Evolutionary conservation across 2,797 vertebrate genomes (phyloP).

Genomic region (Falco cherrug): DNA sequence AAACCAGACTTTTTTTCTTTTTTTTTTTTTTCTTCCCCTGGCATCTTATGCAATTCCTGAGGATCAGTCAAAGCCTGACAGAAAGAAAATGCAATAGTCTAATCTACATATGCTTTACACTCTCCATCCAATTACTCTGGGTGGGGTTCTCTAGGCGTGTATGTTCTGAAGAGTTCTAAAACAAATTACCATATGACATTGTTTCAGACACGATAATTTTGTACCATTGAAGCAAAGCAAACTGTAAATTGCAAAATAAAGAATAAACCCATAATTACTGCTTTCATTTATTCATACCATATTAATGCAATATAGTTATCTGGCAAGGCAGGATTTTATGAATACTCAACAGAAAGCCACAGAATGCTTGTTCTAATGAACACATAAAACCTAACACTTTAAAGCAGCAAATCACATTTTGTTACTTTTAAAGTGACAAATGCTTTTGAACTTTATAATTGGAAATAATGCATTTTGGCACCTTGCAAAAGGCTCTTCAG

Average conservation of each 20-base stretch:
- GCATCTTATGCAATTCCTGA: neutral
- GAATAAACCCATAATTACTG: slow-evolving; percentile 75
- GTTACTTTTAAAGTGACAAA: slow-evolving; percentile 46
- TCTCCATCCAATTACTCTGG: neutral
- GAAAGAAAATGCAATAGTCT: neutral
- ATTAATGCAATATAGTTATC: slow-evolving; percentile 79
- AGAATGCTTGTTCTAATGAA: slow-evolving; percentile 50
- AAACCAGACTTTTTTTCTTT: neutral
- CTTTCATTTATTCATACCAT: slow-evolving; percentile 75
- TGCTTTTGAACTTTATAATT: neutral
- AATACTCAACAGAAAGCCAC: slow-evolving; percentile 68
- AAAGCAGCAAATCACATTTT: slow-evolving; percentile 31
- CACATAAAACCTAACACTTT: slow-evolving; percentile 40
- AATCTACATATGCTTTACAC: neutral
- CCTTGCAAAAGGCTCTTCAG: neutral
- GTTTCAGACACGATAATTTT: slow-evolving; percentile 64
- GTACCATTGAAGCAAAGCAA: slow-evolving; percentile 66
- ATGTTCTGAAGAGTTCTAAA: slow-evolving; percentile 30
- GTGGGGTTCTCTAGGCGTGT: neutral
- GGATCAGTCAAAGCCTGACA: neutral
- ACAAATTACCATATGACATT: slow-evolving; percentile 34
- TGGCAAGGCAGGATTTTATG: slow-evolving; percentile 72
- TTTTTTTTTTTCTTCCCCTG: neutral
- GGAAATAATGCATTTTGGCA: neutral
- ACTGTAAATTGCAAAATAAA: slow-evolving; percentile 75